A percentile compares a stretch with the other conserved stretches of the same genome.
Evolutionary conservation across 2,888 invertebrate species (phyloP).

Genomic region (Sympetrum striolatum): DNA sequence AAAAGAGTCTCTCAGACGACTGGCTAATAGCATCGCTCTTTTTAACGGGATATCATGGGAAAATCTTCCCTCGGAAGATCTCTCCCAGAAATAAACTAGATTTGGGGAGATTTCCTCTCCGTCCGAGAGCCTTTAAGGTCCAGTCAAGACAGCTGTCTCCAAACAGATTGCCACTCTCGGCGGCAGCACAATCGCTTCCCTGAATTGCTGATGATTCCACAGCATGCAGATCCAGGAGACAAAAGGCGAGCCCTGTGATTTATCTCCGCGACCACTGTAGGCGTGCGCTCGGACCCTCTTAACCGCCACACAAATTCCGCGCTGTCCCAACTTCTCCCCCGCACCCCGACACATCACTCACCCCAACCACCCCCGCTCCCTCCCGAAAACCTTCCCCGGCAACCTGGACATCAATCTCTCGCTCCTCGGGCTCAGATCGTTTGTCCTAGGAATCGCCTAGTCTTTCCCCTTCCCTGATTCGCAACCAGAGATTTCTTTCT

Average conservation of each 20-base stretch:
- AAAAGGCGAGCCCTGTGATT: background rate
- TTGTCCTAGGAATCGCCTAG: slow-evolving; percentile 44
- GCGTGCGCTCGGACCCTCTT: slow-evolving; percentile 13
- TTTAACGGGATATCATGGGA: background rate
- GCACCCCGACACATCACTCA: background rate
- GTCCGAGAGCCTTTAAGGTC: background rate
- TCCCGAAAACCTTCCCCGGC: background rate
- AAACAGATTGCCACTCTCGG: slow-evolving; percentile 23
- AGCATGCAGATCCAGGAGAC: slow-evolving; percentile 23
- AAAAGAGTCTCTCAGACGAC: background rate
- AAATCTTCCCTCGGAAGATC: background rate
- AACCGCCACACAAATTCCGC: slow-evolving; percentile 17
- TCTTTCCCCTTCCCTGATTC: background rate
- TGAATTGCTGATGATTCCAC: background rate
- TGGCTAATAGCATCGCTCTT: background rate
- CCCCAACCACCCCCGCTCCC: background rate
- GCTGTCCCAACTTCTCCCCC: background rate
- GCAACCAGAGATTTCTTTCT: background rate
- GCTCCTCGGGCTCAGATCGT: background rate
- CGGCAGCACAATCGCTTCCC: slow-evolving; percentile 18
- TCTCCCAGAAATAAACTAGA: background rate
- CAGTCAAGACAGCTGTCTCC: background rate
- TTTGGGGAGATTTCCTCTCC: background rate
- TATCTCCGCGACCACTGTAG: background rate
- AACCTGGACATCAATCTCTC: slow-evolving; percentile 26